phyloP scores from a whole-genome alignment of 2,113 vertebrate genomes.

The Oryzias melastigma region DNA sequence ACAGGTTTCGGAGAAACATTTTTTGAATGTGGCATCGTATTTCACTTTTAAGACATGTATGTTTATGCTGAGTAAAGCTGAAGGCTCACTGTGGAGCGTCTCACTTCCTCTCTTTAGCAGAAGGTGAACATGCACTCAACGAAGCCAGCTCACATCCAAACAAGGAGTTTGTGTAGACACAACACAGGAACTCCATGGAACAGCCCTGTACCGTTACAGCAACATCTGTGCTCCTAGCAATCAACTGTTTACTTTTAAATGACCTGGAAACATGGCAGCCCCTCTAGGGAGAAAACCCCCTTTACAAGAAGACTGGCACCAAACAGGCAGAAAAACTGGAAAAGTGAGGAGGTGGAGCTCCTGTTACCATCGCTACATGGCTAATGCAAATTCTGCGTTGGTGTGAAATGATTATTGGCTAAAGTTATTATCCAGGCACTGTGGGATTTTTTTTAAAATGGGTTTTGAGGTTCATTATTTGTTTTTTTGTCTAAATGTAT shows the following conservation, averaged over 20 bases:
- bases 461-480: too few relatives aligned
- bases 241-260: background rate
- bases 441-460: too few relatives aligned
- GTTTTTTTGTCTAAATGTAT: too few relatives aligned
- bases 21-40: background rate
- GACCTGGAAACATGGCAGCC: background rate
- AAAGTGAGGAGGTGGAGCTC: too few relatives aligned
- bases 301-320: background rate
- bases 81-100: background rate
- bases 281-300: too few relatives aligned
- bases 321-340: too few relatives aligned
- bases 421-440: too few relatives aligned
- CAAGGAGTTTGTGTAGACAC: conserved; percentile 1
- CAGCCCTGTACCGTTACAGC: background rate
- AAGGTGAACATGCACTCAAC: too few relatives aligned
- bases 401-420: too few relatives aligned
- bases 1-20: background rate
- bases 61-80: background rate
- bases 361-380: too few relatives aligned
- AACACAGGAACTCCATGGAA: conserved; percentile 1
- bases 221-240: background rate
- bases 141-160: background rate
- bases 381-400: too few relatives aligned
- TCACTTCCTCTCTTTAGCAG: background rate
- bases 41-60: background rate